These are phyloP conservation scores for Meandrusa payeni DNA, from an alignment of 2,888 invertebrate species.

Conservation along the genomic window DNA sequence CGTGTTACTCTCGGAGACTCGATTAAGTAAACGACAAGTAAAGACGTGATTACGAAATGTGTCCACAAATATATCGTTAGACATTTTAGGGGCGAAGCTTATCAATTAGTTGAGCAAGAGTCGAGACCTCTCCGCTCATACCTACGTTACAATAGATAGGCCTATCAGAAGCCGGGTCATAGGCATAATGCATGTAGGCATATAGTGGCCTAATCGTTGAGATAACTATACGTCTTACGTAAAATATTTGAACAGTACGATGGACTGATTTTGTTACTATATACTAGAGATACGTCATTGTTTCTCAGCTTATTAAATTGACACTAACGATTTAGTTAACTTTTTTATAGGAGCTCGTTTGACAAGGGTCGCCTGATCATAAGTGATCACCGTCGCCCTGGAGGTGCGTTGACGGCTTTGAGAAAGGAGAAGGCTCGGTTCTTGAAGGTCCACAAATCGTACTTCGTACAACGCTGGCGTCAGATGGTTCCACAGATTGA, in stretches of 20 bases:
- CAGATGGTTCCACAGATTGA: too few species aligned
- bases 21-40: constrained; percentile 10
- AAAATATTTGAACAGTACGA: constrained; percentile 11
- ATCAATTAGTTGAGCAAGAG: constrained; percentile 45
- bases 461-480: too few species aligned
- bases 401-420: too few species aligned
- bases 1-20: too few species aligned
- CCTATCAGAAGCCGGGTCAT: constrained; percentile 39
- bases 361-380: too few species aligned
- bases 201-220: constrained; percentile 27
- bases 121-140: constrained; percentile 46
- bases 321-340: constrained; percentile 3
- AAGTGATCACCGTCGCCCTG: too few species aligned
- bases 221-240: constrained; percentile 23
- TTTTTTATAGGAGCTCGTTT: too few species aligned
- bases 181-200: too few species aligned
- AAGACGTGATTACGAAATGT: constrained; percentile 17
- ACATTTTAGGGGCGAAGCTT: constrained; percentile 32
- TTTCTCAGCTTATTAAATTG: too few species aligned
- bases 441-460: too few species aligned
- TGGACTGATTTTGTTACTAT: background rate
- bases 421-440: too few species aligned
- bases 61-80: constrained; percentile 19
- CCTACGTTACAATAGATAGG: constrained; percentile 34
- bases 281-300: constrained; percentile 7